phyloP scores from a whole-genome alignment of 2,888 invertebrate genomes.

The Hecatera dysodea region DNA sequence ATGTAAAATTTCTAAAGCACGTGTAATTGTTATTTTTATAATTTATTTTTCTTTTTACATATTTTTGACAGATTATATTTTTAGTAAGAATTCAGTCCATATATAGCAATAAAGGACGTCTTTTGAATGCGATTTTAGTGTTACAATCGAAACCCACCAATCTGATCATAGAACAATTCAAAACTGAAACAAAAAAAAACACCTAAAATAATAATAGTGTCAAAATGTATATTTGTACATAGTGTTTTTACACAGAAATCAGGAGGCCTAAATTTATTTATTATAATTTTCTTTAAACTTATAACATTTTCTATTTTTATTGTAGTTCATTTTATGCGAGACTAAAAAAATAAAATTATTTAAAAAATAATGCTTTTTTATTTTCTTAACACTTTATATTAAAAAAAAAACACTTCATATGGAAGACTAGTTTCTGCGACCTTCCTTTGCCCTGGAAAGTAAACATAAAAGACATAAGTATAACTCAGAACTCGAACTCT shows the following conservation, averaged over 20 bases:
- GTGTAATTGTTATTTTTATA: conserved; percentile 58
- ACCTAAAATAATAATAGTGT: conserved; percentile 62
- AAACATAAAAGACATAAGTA: conserved; percentile 1
- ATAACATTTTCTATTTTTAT: conserved; percentile 81
- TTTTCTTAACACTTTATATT: conserved; percentile 32
- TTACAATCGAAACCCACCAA: conserved; percentile 75
- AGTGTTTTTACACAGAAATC: conserved; percentile 78
- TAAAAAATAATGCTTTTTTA: conserved; percentile 67
- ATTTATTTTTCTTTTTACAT: conserved; percentile 61
- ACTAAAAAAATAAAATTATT: conserved; percentile 79
- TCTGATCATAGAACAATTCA: conserved; percentile 59
- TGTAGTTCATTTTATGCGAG: conserved; percentile 77
- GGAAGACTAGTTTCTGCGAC: conserved; percentile 60
- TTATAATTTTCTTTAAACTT: conserved; percentile 73
- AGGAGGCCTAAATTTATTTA: conserved; percentile 88
- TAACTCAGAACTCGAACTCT: too few species aligned
- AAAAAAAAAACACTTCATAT: conserved; percentile 37
- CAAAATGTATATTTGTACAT: conserved; percentile 88
- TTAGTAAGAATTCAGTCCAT: conserved; percentile 7
- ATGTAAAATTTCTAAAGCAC: conserved; percentile 51
- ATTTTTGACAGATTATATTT: conserved; percentile 36
- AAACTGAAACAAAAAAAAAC: conserved; percentile 22
- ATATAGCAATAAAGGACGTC: conserved; percentile 12
- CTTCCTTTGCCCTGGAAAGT: conserved; percentile 78
- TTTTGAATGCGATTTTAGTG: conserved; percentile 30